Evolutionary conservation across 2,113 vertebrate genomes (phyloP).

Genomic region (Sylvietta virens): DNA sequence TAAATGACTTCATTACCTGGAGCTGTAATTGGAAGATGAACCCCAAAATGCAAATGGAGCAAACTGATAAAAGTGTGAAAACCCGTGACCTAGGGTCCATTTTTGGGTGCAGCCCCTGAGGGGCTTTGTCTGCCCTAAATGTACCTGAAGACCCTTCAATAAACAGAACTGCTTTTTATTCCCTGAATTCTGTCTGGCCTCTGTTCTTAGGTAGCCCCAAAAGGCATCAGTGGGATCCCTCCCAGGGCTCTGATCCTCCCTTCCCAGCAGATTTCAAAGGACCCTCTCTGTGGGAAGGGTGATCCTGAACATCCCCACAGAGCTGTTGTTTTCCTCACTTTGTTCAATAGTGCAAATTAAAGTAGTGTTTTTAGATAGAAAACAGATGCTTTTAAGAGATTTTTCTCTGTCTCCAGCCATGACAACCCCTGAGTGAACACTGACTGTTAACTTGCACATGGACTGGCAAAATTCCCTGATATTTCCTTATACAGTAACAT

Average conservation of each 20-base stretch:
- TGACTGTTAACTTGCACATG: background rate
- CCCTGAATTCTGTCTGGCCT: background rate
- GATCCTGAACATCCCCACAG: background rate
- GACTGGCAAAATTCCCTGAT: background rate
- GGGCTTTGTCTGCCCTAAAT: background rate
- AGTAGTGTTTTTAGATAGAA: background rate
- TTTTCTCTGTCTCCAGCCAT: background rate
- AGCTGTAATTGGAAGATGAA: background rate
- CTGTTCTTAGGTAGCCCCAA: background rate
- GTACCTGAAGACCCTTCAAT: background rate
- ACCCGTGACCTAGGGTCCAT: fast-evolving
- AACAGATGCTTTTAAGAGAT: background rate
- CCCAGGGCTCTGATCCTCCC: background rate
- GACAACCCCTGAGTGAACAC: background rate
- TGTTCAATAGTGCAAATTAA: background rate
- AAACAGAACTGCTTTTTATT: background rate
- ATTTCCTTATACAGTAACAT: fast-evolving
- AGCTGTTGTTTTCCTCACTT: fast-evolving
- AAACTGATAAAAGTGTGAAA: background rate
- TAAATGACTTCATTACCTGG: background rate
- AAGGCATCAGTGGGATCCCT: background rate
- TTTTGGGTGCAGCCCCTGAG: background rate
- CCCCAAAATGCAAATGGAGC: background rate
- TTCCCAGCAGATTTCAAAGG: background rate
- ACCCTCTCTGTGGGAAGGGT: background rate